phyloP scores from a whole-genome alignment of 2,113 vertebrate species.

The Calyptommatus sinebrachiatus region DNA sequence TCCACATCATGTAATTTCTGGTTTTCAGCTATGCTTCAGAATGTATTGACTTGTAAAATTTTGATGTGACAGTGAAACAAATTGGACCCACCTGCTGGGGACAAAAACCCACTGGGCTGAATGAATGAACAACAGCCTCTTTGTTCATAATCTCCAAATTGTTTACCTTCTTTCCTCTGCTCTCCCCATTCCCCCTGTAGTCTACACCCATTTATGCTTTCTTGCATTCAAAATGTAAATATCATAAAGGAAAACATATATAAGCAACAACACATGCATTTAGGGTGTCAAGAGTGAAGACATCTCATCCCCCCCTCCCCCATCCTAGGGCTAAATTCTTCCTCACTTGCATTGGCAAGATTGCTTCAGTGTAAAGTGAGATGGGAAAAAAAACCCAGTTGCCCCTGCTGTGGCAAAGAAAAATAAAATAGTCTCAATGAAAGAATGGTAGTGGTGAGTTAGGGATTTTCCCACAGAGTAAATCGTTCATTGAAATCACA shows the following conservation, averaged over 20 bases:
- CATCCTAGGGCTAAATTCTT: conserved; percentile 34
- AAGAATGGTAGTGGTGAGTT: conserved; percentile 54
- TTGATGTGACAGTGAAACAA: not conserved
- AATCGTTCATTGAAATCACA: conserved; percentile 67
- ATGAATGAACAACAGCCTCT: conserved; percentile 14
- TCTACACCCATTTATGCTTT: not conserved
- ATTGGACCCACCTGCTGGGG: not conserved
- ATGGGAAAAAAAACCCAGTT: not conserved
- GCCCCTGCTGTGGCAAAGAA: conserved; percentile 61
- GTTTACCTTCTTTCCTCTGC: conserved; percentile 34
- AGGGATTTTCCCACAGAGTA: conserved; percentile 66
- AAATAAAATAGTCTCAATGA: conserved; percentile 57
- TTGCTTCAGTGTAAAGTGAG: conserved; percentile 36
- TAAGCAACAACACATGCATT: not conserved
- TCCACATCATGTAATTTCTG: conserved; percentile 48
- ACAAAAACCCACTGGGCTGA: not conserved
- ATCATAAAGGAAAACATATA: not conserved
- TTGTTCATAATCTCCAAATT: conserved; percentile 18
- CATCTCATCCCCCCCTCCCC: conserved; percentile 53
- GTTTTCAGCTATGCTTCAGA: conserved; percentile 16
- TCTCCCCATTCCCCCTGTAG: not conserved
- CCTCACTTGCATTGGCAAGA: conserved; percentile 21
- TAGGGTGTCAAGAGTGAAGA: conserved; percentile 43
- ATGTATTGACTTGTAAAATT: conserved; percentile 15
- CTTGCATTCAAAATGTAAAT: conserved; percentile 17